These are phyloP conservation scores for Protobothrops flavoviridis DNA, from an alignment of 2,113 vertebrate genomes.

Conservation along the genomic window DNA sequence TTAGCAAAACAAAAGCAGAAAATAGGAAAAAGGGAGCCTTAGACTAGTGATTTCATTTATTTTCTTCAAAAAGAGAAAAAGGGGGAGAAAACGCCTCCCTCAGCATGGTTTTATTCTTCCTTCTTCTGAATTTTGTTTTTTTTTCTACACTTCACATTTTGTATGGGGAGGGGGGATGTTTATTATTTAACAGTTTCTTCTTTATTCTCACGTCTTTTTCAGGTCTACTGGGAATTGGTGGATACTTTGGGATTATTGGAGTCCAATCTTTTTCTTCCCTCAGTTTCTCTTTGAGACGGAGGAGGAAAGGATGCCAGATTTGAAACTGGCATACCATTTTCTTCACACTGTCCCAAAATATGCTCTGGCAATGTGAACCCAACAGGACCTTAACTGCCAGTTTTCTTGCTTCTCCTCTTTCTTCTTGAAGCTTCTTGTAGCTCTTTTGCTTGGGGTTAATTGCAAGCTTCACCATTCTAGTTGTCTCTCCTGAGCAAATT, in stretches of 20 bases:
- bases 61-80: background rate
- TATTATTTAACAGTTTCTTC: background rate
- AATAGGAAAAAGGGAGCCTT: background rate
- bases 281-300: background rate
- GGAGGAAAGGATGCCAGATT: background rate
- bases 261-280: background rate
- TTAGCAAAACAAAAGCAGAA: background rate
- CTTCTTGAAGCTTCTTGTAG: background rate
- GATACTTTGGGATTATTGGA: background rate
- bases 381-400: background rate
- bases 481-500: background rate
- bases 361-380: background rate
- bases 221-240: rapidly evolving
- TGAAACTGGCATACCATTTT: background rate
- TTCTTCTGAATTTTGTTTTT: background rate
- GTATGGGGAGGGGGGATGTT: background rate
- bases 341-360: background rate
- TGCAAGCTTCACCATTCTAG: background rate
- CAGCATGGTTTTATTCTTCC: background rate
- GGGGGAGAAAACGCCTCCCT: rapidly evolving
- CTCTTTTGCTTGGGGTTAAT: background rate
- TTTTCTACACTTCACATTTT: background rate
- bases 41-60: background rate
- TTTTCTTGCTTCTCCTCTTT: background rate
- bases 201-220: background rate